Evolutionary conservation across 2,888 invertebrate genomes (phyloP).

Genomic region (Elaeidobius kamerunicus): DNA sequence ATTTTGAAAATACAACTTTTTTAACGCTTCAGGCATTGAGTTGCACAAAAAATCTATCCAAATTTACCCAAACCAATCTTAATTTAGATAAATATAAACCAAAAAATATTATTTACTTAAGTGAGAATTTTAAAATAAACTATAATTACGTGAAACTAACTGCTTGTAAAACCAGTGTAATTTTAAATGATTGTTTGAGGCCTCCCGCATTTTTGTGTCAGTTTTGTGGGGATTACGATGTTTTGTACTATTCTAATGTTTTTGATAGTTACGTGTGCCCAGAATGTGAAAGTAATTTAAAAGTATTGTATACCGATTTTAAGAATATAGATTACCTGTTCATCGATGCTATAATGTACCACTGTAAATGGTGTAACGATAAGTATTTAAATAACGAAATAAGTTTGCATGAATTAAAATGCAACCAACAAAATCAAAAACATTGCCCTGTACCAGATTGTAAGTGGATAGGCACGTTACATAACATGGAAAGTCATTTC

Average conservation of each 20-base stretch:
- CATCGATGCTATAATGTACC: not conserved
- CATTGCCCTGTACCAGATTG: not conserved
- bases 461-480: not conserved
- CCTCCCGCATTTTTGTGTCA: not conserved
- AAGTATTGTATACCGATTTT: not conserved
- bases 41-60: not conserved
- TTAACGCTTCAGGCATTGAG: not conserved
- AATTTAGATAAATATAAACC: not conserved
- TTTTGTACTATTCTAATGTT: not conserved
- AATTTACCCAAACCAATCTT: not conserved
- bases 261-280: not conserved
- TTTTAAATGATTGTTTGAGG: not conserved
- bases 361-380: not conserved
- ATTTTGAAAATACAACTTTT: not conserved
- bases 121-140: not conserved
- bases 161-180: not conserved
- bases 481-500: not conserved
- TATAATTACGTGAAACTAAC: not conserved
- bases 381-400: not conserved
- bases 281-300: not conserved
- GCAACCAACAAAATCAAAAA: not conserved
- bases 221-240: not conserved
- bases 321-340: not conserved
- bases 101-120: not conserved
- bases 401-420: not conserved